Percentiles rank a stretch among this genome's conserved stretches.
Evolutionary conservation across 2,113 vertebrate species (phyloP).

Genomic region (Vicugna pacos): DNA sequence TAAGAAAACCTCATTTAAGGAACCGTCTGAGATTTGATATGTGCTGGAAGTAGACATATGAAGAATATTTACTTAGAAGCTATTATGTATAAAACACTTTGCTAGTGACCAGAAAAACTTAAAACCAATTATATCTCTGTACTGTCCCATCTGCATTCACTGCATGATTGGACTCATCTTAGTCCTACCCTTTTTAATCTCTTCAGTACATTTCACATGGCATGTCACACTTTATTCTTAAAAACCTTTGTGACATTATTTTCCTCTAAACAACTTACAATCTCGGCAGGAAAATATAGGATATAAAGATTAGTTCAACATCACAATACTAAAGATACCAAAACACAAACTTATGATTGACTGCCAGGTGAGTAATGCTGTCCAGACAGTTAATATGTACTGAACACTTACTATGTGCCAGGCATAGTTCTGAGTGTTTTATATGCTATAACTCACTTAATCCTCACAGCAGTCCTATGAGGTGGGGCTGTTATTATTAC

Average conservation of each 20-base stretch:
- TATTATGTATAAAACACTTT: background rate
- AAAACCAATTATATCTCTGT: background rate
- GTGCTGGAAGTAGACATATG: background rate
- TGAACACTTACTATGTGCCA: background rate
- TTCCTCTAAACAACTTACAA: slow-evolving; percentile 1
- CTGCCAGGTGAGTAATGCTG: background rate
- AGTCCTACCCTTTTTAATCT: background rate
- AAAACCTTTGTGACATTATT: background rate
- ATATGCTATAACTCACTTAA: background rate
- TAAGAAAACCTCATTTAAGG: background rate
- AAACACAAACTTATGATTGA: background rate
- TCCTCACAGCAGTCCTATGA: background rate
- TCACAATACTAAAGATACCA: background rate
- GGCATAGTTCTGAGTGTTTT: background rate
- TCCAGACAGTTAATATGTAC: background rate
- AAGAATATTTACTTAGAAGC: slow-evolving; percentile 45
- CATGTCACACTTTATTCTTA: background rate
- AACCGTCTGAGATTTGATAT: slow-evolving; percentile 4
- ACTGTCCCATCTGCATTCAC: background rate
- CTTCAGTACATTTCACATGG: background rate
- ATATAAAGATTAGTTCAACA: background rate
- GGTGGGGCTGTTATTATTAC: background rate
- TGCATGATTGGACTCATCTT: background rate
- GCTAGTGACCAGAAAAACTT: background rate
- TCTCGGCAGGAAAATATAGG: background rate